Conservation (phyloP, 2,113 vertebrate species). For the Antennarius striatus region DNA sequence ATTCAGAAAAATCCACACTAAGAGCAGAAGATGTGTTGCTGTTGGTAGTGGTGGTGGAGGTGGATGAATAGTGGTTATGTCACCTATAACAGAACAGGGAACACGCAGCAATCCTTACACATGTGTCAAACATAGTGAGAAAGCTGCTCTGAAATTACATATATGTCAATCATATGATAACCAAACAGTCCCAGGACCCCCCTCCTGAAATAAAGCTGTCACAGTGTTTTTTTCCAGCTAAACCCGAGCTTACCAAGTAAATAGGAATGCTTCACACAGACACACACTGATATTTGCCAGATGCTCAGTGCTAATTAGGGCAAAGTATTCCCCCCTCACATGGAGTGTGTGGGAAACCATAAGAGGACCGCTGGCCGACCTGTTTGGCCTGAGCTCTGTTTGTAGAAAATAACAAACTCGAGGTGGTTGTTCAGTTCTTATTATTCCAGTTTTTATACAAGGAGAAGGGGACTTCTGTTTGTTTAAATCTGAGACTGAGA, state of each 20-base stretch:
- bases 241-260: slow-evolving; percentile 82
- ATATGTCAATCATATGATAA: slow-evolving; percentile 57
- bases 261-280: slow-evolving; percentile 84
- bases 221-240: slow-evolving; percentile 70
- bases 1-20: slow-evolving; percentile 24
- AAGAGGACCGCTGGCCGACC: slow-evolving; percentile 77
- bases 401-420: slow-evolving; percentile 59
- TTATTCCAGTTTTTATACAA: slow-evolving; percentile 26
- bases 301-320: slow-evolving; percentile 86
- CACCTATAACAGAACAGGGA: slow-evolving; percentile 26
- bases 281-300: slow-evolving; percentile 92
- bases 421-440: slow-evolving; percentile 53
- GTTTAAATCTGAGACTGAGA: neutral
- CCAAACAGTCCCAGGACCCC: slow-evolving; percentile 59
- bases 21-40: slow-evolving; percentile 1
- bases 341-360: slow-evolving; percentile 84
- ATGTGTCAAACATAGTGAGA: slow-evolving; percentile 46
- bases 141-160: slow-evolving; percentile 50
- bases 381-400: slow-evolving; percentile 70
- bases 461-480: slow-evolving; percentile 1
- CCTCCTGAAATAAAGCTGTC: slow-evolving; percentile 49
- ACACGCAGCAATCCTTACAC: slow-evolving; percentile 32
- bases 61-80: neutral
- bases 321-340: slow-evolving; percentile 82
- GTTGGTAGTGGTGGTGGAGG: too few species aligned